These are phyloP conservation scores for Drosophila triauraria DNA, from an alignment of 1,140 invertebrate species.

Conservation along the genomic window DNA sequence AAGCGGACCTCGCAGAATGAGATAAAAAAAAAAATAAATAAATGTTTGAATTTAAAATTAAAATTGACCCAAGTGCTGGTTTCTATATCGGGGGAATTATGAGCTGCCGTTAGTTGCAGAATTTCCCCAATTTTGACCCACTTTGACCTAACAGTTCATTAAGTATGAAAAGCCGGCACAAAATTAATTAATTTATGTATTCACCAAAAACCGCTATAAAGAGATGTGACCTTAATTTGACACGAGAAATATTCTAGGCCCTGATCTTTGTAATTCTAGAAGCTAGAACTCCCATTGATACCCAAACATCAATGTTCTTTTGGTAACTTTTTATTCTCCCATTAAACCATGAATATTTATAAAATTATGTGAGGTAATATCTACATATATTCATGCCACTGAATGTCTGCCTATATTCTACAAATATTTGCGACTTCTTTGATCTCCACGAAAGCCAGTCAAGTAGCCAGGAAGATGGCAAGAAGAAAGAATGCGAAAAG, in stretches of 20 bases:
- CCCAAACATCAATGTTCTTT: neutral
- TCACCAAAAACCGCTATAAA: neutral
- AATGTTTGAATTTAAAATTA: slow-evolving; percentile 8
- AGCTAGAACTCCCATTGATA: slow-evolving; percentile 3
- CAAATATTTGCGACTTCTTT: slow-evolving; percentile 7
- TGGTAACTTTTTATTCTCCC: neutral
- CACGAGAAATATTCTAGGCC: neutral
- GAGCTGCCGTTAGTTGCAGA: neutral
- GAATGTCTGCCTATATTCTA: neutral
- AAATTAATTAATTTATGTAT: slow-evolving; percentile 5
- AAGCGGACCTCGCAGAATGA: slow-evolving; percentile 50
- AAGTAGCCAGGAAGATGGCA: neutral
- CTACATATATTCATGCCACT: neutral
- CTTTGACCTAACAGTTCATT: slow-evolving; percentile 16
- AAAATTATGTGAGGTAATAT: neutral
- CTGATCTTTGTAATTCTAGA: too few species aligned
- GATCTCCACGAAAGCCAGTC: slow-evolving; percentile 2
- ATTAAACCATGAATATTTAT: slow-evolving; percentile 13
- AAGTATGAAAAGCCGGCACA: too few species aligned
- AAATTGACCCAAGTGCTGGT: slow-evolving; percentile 28
- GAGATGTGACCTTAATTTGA: neutral
- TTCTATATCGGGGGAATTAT: neutral
- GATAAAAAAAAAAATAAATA: slow-evolving; percentile 14
- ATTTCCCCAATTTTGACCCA: slow-evolving; percentile 13
- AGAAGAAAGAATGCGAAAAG: neutral